Base-by-base conservation (phyloP, 2,113 vertebrate genomes). In the Triplophysa rosa region DNA sequence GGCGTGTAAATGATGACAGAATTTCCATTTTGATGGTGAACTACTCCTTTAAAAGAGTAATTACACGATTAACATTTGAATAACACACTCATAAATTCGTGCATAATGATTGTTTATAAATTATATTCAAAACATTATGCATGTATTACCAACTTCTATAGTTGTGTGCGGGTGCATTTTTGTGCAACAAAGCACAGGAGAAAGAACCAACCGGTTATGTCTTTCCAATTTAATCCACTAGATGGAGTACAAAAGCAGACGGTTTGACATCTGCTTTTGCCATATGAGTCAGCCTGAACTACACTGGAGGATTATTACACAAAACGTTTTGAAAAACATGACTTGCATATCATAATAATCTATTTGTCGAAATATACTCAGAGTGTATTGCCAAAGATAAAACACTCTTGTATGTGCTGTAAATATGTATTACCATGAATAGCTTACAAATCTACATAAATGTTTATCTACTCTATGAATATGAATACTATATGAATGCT, bases 171-270 rank as follows among this genome's bases (percentile, higher is more conserved):
- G 1, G 8, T 4, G 49, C 0, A 29, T 71, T 56, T 71, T 10
- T 21, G 21, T 56, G 49, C 24, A 56, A 37, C 24, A 19, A 56
- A 19, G 21, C 14, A n/a, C 8, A n/a, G 14, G 16, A 8, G 4
- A 47, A 45, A 47, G 4, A 14, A 26, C 4, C 16, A 42, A 23
- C 17, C 29, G 45, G 58, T 52, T 63, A 33, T 67, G 64, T 17
- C 16, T 59, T 7, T 56, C 19, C 21, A n/a, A 67, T 26, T 62
- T 33, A 1, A 2, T 58, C 82, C 86, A 84, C 84, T 80, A 86
- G 86, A 83, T 86, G 86, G 86, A 2, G 75, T 45, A 65, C 45
- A 56, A 68, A 61, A 73, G 58, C 83, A 52, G 49, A 40, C 58
- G 42, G 23, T 84, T 52, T 26, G 26, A 5, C 58, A 56, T 62